Base-by-base conservation (phyloP, 2,888 invertebrate species). In the Amphipyra berbera region DNA sequence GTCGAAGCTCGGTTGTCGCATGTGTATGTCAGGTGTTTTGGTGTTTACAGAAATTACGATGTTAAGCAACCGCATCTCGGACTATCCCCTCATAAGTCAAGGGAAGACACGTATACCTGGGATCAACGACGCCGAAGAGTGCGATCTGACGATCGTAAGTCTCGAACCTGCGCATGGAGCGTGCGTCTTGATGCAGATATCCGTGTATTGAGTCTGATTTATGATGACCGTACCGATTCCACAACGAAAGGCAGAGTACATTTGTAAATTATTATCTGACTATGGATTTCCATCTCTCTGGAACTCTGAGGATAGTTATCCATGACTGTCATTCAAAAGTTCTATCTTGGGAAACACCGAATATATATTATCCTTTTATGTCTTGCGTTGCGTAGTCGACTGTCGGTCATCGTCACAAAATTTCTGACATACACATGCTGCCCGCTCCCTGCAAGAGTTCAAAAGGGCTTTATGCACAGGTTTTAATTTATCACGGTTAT, bases 61-160 rank as follows among this genome's bases (percentile, higher is more conserved):
- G 95, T 96, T 98, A 95, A 96, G 96, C 93, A 96, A 97, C 95
- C 97, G 97, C 95, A 97, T 98, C 93, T 96, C 96, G 90, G 97
- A 97, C 95, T 99, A 98, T 96, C 96, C 96, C 93, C 97, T 97
- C 96, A 97, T 98, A 95, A 97, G 97, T 96, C 98, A 98, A 96
- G 99, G 99, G 95, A 98, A 98, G 96, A 97, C 97, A 89, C 96
- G 97, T 95, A 98, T 99, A 94, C 98, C 98, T 92, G 98, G 97
- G 92, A 97, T 99, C 95, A 98, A 99, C 96, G 99, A 99, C 96
- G 96, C 96, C 86, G 97, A 97, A 94, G 98, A 98, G 95, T 97
- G 98, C 96, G 96, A 96, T 91, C 95, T 96, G 88, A 98, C 97
- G 88, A 97, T 97, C 95, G 98, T 98, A 97, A 98, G 97, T 97